A percentile compares a stretch with the other conserved stretches of the same genome.
Evolutionary conservation across 2,113 vertebrate species (phyloP).

Genomic region (Pogonocichla stellata): DNA sequence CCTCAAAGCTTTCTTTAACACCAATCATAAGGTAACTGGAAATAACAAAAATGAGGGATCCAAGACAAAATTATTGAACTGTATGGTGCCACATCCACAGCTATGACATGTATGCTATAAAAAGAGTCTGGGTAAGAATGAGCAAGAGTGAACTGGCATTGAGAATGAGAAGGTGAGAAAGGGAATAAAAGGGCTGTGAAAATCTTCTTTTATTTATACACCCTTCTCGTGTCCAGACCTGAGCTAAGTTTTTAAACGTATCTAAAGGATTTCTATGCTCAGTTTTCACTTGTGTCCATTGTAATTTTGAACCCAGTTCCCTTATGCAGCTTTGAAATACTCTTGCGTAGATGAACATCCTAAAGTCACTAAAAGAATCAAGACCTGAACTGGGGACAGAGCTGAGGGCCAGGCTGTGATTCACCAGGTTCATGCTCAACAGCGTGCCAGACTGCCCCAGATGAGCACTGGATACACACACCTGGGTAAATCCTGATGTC

Average conservation of each 20-base stretch:
- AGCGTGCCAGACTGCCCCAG: rapidly evolving
- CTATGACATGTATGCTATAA: background rate
- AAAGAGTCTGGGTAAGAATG: background rate
- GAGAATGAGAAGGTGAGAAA: background rate
- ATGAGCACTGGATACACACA: background rate
- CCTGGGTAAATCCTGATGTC: background rate
- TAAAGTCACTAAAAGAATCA: background rate
- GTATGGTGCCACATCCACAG: background rate
- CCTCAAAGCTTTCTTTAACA: background rate
- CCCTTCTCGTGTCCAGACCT: background rate
- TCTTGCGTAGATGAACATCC: background rate
- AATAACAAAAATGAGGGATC: background rate
- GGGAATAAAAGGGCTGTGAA: background rate
- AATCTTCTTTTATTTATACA: background rate
- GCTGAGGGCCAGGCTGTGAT: background rate
- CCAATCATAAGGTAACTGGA: background rate
- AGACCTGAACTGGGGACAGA: background rate
- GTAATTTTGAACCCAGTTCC: background rate
- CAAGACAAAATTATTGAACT: background rate
- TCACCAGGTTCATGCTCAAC: background rate
- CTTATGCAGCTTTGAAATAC: background rate
- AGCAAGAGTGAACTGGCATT: background rate
- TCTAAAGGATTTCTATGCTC: background rate
- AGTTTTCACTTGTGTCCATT: background rate
- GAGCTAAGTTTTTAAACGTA: background rate